Conservation (phyloP, 2,797 vertebrate species). For the Myotis findleyi region DNA sequence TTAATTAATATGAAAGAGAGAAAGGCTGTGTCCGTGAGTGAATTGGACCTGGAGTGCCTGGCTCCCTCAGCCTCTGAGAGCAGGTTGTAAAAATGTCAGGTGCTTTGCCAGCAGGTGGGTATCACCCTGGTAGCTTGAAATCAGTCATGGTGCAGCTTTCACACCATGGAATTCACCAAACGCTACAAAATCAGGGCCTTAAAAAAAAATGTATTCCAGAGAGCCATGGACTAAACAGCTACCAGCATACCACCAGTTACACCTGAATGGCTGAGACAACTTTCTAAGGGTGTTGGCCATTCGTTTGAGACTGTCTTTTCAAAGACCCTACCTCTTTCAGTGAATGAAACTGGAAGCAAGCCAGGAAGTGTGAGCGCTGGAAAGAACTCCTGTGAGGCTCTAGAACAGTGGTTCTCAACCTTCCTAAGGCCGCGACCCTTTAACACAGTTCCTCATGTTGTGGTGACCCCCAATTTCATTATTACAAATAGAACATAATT, state of each 20-base stretch:
- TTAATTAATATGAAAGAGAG: background rate
- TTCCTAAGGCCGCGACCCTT: too few relatives aligned
- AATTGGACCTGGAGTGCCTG: too few relatives aligned
- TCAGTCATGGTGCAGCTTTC: background rate
- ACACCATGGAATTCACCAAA: background rate
- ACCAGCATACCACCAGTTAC: background rate
- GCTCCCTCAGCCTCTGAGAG: background rate
- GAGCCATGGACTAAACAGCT: background rate
- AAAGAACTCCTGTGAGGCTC: background rate
- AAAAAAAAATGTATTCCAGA: background rate
- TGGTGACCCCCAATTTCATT: too few relatives aligned
- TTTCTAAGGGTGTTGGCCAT: rapidly evolving
- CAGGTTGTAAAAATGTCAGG: rapidly evolving
- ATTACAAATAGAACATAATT: too few relatives aligned
- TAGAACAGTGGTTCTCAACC: too few relatives aligned
- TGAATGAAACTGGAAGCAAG: background rate
- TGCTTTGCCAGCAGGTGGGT: background rate
- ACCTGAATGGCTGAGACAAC: background rate
- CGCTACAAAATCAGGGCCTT: background rate
- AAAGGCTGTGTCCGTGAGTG: background rate
- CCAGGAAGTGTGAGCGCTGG: background rate
- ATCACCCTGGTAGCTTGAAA: background rate
- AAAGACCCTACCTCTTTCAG: background rate
- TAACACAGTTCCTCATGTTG: too few relatives aligned
- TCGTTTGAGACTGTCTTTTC: background rate